A percentile compares a stretch with the other conserved stretches of the same genome.
phyloP scores from a whole-genome alignment of 1,140 invertebrate species.

The Venturia canescens region DNA sequence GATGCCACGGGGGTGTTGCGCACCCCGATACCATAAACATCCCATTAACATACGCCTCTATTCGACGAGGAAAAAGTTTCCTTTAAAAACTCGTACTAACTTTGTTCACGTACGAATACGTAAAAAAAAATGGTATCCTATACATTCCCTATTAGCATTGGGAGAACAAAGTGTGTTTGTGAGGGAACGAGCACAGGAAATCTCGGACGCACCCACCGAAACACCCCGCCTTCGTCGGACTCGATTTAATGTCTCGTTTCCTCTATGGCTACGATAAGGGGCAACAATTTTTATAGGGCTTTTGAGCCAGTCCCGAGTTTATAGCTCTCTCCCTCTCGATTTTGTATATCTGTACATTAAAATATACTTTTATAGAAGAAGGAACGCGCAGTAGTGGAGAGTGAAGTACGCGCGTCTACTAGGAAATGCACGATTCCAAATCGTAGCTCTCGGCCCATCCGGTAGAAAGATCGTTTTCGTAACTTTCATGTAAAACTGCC shows the following conservation, averaged over 20 bases:
- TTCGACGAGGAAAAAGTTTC: background rate
- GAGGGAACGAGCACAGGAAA: slow-evolving; percentile 70
- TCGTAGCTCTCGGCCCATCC: background rate
- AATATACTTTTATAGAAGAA: background rate
- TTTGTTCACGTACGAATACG: background rate
- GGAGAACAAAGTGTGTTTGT: slow-evolving; percentile 67
- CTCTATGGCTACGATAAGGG: slow-evolving; percentile 68
- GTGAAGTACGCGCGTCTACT: slow-evolving; percentile 1
- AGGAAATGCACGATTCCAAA: slow-evolving; percentile 35
- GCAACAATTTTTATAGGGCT: slow-evolving; percentile 70
- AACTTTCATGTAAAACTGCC: too few relatives aligned
- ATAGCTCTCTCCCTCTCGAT: background rate
- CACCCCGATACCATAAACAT: background rate
- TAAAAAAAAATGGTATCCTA: slow-evolving; percentile 4
- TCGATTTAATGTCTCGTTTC: slow-evolving; percentile 75
- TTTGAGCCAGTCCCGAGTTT: slow-evolving; percentile 52
- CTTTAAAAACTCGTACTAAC: background rate
- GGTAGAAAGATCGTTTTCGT: slow-evolving; percentile 6
- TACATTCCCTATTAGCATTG: slow-evolving; percentile 58
- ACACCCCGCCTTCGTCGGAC: slow-evolving; percentile 70
- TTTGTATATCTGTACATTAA: background rate
- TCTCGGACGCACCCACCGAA: slow-evolving; percentile 75
- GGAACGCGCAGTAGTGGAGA: background rate
- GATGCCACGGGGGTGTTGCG: background rate
- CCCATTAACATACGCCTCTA: background rate